phyloP scores from a whole-genome alignment of 1,140 invertebrate species.

The Drosophila sucinea region DNA sequence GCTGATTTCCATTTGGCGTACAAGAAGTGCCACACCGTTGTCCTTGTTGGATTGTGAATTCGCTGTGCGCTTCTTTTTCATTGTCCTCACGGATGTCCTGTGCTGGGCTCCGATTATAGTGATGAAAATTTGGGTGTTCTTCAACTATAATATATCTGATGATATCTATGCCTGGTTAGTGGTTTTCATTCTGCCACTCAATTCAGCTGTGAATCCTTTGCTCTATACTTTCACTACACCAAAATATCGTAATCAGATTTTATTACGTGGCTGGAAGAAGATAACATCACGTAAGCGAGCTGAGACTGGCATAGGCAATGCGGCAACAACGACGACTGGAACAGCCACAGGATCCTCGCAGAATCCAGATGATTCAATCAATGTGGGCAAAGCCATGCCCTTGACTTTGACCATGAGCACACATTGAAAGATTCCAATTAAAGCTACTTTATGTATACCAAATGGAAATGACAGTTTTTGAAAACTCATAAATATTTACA shows the following conservation, averaged over 20 bases:
- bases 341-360: conserved; percentile 76
- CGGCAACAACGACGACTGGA: conserved; percentile 70
- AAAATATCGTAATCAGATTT: conserved; percentile 85
- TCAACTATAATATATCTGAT: conserved; percentile 85
- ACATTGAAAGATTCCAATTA: not conserved
- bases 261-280: conserved; percentile 79
- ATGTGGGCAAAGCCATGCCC: conserved; percentile 57
- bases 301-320: conserved; percentile 61
- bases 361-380: conserved; percentile 72
- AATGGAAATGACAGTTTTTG: conserved; percentile 22
- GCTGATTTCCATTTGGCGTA: conserved; percentile 87
- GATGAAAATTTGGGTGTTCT: conserved; percentile 87
- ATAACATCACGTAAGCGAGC: conserved; percentile 70
- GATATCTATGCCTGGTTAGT: conserved; percentile 90
- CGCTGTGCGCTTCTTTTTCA: conserved; percentile 89
- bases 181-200: conserved; percentile 90
- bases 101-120: conserved; percentile 91
- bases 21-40: conserved; percentile 86
- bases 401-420: conserved; percentile 47
- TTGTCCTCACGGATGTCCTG: conserved; percentile 89
- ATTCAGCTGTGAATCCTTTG: conserved; percentile 91
- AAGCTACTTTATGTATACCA: conserved; percentile 31
- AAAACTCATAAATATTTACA: conserved; percentile 10
- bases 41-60: conserved; percentile 87
- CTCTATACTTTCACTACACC: conserved; percentile 92